phyloP scores from a whole-genome alignment of 2,888 invertebrate species.

The Yponomeuta plumbellus region DNA sequence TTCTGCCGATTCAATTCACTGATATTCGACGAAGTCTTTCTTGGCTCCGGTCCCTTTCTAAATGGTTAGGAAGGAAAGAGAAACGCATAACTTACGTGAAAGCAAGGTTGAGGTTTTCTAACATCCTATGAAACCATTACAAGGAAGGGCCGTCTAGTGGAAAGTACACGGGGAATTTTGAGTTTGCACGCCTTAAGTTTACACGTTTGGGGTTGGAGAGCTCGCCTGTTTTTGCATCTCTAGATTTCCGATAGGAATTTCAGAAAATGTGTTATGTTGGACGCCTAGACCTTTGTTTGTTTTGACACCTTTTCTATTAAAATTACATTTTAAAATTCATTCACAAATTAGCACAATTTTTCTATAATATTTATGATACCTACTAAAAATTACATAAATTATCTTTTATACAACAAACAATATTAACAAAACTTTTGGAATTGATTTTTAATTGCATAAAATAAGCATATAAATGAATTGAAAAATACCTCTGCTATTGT shows the following conservation, averaged over 20 bases:
- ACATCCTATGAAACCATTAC: neutral
- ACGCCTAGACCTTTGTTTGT: neutral
- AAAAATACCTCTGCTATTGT: too few species aligned
- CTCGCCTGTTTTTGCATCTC: neutral
- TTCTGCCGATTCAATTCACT: neutral
- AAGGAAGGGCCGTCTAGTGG: slow-evolving; percentile 7
- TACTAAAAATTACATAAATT: too few species aligned
- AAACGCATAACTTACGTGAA: neutral
- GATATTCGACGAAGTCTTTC: neutral
- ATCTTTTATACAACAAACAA: too few species aligned
- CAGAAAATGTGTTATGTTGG: neutral
- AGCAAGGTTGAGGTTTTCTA: neutral
- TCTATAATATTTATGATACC: too few species aligned
- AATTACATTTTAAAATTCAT: too few species aligned
- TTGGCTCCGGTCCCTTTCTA: neutral
- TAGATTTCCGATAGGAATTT: neutral
- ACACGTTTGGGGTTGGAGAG: slow-evolving; percentile 11
- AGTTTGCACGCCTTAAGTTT: slow-evolving; percentile 1
- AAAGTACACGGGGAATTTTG: slow-evolving; percentile 14
- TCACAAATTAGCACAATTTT: too few species aligned
- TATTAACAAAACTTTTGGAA: too few species aligned
- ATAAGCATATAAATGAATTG: too few species aligned
- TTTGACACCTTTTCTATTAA: neutral
- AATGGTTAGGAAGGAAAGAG: neutral
- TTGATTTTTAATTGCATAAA: too few species aligned